Percentiles rank a stretch among this genome's conserved stretches.
phyloP scores from a whole-genome alignment of 2,888 invertebrate species.

The Platerodrilus igneus region DNA sequence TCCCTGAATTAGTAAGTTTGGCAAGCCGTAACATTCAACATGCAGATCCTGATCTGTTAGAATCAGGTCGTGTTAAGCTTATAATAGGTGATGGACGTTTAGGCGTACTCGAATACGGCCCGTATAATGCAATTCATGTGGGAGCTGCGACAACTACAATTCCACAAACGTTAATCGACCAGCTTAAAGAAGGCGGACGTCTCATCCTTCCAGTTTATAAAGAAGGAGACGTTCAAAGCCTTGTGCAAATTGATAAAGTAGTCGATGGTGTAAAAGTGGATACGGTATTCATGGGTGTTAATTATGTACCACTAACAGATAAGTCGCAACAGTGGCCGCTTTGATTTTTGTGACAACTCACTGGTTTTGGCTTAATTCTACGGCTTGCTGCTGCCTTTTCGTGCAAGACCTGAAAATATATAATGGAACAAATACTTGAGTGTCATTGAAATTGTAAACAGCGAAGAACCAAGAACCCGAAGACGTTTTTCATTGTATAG shows the following conservation, averaged over 20 bases:
- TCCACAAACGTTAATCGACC: constrained; percentile 74
- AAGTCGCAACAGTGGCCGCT: constrained; percentile 66
- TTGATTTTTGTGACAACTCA: no score
- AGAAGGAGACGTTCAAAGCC: constrained; percentile 77
- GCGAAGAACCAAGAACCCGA: no score
- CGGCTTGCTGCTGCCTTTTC: no score
- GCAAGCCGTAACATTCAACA: constrained; percentile 72
- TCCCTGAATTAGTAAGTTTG: constrained; percentile 71
- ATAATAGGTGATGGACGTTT: constrained; percentile 85
- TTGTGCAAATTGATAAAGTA: constrained; percentile 87
- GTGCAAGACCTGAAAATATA: no score
- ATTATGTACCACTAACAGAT: constrained; percentile 95
- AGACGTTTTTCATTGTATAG: no score
- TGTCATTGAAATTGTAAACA: no score
- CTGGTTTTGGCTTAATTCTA: no score
- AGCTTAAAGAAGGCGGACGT: constrained; percentile 85
- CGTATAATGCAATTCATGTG: constrained; percentile 90
- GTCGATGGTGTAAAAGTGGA: constrained; percentile 70
- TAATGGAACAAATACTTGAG: no score
- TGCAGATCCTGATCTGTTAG: constrained; percentile 66
- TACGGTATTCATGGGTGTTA: constrained; percentile 86
- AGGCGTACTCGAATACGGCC: constrained; percentile 70
- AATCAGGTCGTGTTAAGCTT: constrained; percentile 63
- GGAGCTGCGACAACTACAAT: constrained; percentile 81
- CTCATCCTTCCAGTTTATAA: constrained; percentile 88